These are phyloP conservation scores for Formica aserva DNA, from an alignment of 2,888 invertebrate genomes.

Conservation along the genomic window DNA sequence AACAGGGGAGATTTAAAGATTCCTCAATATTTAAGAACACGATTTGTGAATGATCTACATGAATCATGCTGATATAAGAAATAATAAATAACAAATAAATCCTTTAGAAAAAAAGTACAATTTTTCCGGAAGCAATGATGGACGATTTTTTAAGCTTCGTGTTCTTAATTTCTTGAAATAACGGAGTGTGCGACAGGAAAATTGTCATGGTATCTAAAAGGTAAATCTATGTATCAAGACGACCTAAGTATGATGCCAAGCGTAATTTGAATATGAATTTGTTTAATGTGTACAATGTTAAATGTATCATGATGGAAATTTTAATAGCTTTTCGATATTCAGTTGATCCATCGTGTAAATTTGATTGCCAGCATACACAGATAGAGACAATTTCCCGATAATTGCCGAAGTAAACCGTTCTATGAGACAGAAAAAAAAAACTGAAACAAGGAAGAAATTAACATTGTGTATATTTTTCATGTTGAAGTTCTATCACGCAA, in stretches of 20 bases:
- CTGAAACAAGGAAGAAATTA: background rate
- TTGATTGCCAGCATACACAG: conserved; percentile 1
- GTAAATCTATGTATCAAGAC: conserved; percentile 20
- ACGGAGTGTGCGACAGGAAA: conserved; percentile 10
- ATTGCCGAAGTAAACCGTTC: conserved; percentile 17
- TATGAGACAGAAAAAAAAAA: conserved; percentile 9
- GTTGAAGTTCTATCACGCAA: background rate
- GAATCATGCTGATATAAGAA: background rate
- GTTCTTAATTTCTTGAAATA: background rate
- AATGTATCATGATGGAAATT: conserved; percentile 26
- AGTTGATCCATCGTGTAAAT: conserved; percentile 2
- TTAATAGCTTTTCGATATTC: conserved; percentile 17
- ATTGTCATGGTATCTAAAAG: background rate
- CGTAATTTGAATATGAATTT: conserved; percentile 36
- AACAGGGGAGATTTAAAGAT: background rate
- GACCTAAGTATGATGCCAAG: conserved; percentile 39
- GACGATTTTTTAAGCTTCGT: background rate
- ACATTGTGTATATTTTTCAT: conserved; percentile 20
- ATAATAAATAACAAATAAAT: background rate
- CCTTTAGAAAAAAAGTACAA: background rate
- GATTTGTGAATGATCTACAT: background rate
- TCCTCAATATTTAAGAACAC: background rate
- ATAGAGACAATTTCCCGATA: conserved; percentile 11
- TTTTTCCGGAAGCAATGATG: background rate
- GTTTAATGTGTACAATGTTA: background rate